phyloP scores from a whole-genome alignment of 2,113 vertebrate genomes.

The Ariopsis seemanni region DNA sequence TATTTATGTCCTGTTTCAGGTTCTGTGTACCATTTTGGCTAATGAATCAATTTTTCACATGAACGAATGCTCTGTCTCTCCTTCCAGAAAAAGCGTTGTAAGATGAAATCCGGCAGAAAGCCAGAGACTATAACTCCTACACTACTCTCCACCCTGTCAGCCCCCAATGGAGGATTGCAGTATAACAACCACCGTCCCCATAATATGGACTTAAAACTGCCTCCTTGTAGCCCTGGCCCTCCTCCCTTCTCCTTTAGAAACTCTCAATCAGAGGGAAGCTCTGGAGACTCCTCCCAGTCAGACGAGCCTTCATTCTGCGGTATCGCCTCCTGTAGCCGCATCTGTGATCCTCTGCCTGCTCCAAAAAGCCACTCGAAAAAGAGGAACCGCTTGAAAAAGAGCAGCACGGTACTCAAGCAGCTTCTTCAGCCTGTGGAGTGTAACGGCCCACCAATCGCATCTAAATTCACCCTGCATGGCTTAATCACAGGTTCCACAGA shows the following conservation, averaged over 20 bases:
- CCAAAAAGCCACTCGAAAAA: slow-evolving; percentile 85
- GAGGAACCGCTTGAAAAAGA: slow-evolving; percentile 76
- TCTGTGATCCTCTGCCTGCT: slow-evolving; percentile 83
- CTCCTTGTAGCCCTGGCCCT: slow-evolving; percentile 68
- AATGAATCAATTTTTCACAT: slow-evolving; percentile 10
- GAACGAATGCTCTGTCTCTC: slow-evolving; percentile 31
- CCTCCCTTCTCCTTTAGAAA: slow-evolving; percentile 79
- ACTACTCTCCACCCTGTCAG: slow-evolving; percentile 62
- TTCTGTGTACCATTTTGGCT: neutral
- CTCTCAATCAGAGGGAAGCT: slow-evolving; percentile 86
- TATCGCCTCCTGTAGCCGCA: slow-evolving; percentile 82
- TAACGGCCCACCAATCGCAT: slow-evolving; percentile 58
- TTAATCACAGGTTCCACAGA: slow-evolving; percentile 86
- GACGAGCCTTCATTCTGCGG: slow-evolving; percentile 96
- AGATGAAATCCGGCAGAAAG: slow-evolving; percentile 78
- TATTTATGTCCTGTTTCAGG: neutral
- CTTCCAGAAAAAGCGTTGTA: slow-evolving; percentile 83
- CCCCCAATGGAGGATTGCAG: slow-evolving; percentile 79
- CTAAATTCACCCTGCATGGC: slow-evolving; percentile 83
- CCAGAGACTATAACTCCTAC: slow-evolving; percentile 79
- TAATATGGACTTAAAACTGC: slow-evolving; percentile 70
- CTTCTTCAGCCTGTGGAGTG: slow-evolving; percentile 78
- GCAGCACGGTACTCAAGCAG: slow-evolving; percentile 77
- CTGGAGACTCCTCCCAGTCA: slow-evolving; percentile 89
- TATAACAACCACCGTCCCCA: slow-evolving; percentile 74